phyloP scores from a whole-genome alignment of 1,140 invertebrate genomes.

The Probaryconus sp. region DNA sequence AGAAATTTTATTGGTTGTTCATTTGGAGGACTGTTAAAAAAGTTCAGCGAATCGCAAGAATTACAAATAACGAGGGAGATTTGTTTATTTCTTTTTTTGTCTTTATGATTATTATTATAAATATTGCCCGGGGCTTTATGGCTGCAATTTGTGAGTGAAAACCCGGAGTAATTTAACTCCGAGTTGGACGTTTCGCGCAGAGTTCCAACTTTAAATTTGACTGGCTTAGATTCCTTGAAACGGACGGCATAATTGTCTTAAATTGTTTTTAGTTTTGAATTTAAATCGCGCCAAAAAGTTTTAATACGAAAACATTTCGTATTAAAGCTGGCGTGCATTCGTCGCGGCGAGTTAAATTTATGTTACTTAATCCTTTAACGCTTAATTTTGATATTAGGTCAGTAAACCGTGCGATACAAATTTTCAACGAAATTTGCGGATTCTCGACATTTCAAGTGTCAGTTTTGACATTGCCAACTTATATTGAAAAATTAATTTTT shows the following conservation, averaged over 20 bases:
- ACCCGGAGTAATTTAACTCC: conserved; percentile 25
- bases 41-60: no score
- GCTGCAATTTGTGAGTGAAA: conserved; percentile 13
- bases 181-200: conserved; percentile 18
- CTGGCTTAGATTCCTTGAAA: conserved; percentile 23
- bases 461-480: no score
- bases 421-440: no score
- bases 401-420: no score
- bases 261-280: conserved; percentile 52
- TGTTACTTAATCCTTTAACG: conserved; percentile 36
- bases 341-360: conserved; percentile 32
- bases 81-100: no score
- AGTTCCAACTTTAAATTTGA: conserved; percentile 44
- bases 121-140: conserved; percentile 34
- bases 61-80: no score
- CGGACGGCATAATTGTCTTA: conserved; percentile 31
- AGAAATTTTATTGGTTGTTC: no score
- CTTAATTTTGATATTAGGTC: no score
- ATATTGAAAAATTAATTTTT: no score
- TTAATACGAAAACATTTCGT: conserved; percentile 35
- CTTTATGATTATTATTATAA: conserved; percentile 34
- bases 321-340: conserved; percentile 35
- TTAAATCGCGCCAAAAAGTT: conserved; percentile 35
- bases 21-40: no score
- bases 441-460: no score